Conservation (phyloP, 2,797 vertebrate species). For the Amblyraja radiata region DNA sequence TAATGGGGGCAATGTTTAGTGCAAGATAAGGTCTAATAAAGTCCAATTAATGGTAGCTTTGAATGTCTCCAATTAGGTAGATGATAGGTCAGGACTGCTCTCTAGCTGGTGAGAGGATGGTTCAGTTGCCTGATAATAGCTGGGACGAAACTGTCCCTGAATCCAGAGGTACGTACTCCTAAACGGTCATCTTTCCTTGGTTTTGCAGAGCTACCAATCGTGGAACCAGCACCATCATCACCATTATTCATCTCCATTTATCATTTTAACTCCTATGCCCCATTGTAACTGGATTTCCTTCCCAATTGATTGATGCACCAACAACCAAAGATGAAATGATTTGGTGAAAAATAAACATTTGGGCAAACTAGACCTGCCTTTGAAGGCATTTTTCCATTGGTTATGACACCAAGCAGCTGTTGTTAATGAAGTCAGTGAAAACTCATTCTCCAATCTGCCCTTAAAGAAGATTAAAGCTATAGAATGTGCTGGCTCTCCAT, state of each 20-base stretch:
- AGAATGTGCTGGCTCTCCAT: background rate
- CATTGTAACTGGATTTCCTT: background rate
- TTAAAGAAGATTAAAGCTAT: slow-evolving; percentile 33
- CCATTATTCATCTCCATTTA: background rate
- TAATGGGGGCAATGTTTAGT: too few relatives aligned
- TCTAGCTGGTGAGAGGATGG: too few relatives aligned
- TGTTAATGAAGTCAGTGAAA: slow-evolving; percentile 23
- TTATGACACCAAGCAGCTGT: slow-evolving; percentile 27
- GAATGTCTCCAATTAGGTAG: too few relatives aligned
- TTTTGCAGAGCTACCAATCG: background rate
- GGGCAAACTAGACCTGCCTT: background rate
- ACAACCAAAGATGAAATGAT: background rate
- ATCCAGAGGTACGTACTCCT: too few relatives aligned
- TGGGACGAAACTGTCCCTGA: too few relatives aligned
- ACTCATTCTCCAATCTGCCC: slow-evolving; percentile 31
- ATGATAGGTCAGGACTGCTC: too few relatives aligned
- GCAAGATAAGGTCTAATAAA: too few relatives aligned
- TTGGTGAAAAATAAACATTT: background rate
- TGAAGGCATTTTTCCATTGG: background rate
- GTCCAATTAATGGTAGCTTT: too few relatives aligned
- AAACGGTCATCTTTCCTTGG: background rate
- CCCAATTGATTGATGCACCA: background rate
- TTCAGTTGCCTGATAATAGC: too few relatives aligned
- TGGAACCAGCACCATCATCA: background rate
- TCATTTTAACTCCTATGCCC: background rate